Evolutionary conservation across 2,888 invertebrate genomes (phyloP).

Genomic region (Lymantria dispar): DNA sequence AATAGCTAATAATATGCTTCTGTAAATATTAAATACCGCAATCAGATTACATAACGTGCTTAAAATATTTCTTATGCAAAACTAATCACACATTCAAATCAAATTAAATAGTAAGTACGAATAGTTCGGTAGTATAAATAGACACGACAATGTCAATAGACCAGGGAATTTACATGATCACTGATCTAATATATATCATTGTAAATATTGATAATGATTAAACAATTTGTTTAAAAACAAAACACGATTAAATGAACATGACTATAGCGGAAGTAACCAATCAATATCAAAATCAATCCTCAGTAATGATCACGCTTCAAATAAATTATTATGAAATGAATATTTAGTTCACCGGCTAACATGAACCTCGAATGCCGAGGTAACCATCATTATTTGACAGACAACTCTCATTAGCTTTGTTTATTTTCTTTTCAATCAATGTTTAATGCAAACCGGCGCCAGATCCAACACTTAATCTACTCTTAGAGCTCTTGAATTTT

Average conservation of each 20-base stretch:
- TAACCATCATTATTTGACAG: constrained; percentile 53
- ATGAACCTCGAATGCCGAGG: constrained; percentile 15
- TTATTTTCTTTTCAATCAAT: constrained; percentile 62
- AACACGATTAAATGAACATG: constrained; percentile 36
- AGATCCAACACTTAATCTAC: constrained; percentile 9
- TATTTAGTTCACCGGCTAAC: constrained; percentile 43
- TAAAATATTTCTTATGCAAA: not conserved
- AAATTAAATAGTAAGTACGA: constrained; percentile 1
- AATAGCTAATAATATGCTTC: constrained; percentile 6
- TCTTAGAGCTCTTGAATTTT: not conserved
- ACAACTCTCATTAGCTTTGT: constrained; percentile 69
- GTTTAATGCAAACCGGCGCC: constrained; percentile 39
- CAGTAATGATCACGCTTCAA: constrained; percentile 64
- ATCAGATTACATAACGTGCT: not conserved
- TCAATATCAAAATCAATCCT: constrained; percentile 71
- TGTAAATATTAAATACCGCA: not conserved
- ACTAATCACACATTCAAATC: not conserved
- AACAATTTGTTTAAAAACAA: constrained; percentile 41
- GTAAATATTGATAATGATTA: constrained; percentile 33
- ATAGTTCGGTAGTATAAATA: constrained; percentile 11
- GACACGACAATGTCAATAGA: constrained; percentile 22
- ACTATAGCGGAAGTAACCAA: constrained; percentile 72
- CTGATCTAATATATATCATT: constrained; percentile 25
- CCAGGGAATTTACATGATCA: constrained; percentile 20
- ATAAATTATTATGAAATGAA: constrained; percentile 72